Base-by-base conservation (phyloP, 2,113 vertebrate species). In the Hippocampus mohnikei region DNA sequence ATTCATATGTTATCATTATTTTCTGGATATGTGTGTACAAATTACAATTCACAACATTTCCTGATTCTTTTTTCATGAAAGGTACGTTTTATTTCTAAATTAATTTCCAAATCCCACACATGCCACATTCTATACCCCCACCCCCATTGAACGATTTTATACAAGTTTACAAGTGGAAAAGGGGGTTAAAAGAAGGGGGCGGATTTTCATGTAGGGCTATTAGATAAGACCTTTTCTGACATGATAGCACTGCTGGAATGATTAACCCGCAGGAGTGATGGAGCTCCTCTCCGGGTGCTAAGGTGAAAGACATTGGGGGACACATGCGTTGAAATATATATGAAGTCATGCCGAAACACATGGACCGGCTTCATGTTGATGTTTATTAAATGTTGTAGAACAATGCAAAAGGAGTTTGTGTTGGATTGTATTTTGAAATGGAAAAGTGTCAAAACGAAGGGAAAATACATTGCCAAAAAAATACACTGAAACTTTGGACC, bases 181-280 rank as follows among this genome's bases (percentile, higher is more conserved):
- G 27, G 48, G 69, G 75, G 69, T 63, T 53, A 70, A 55, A 70
- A 69, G 50, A 25, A 56, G 23, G 25, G 21, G 67, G 87, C 9
- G 53, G 72, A 58, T 66, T 5, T 68, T 71, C 53, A 70, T 89
- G 83, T 92, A 90, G 92, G 92, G 95, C 95, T 95, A 95, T 96
- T 97, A 96, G 96, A 98, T 98, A 98, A 98, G 95, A 90, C 85
- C 90, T 91, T 88, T 90, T 92, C 87, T 92, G 91, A 90, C 90
- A 93, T 83, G 94, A 96, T 95, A 95, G 90, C 90, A 90, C 74
- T 79, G 72, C 84, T 94, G 89, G 89, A 98, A 98, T 98, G 91
- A 98, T 97, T 98, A 98, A 98, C 96, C 87, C 82, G 41, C 53
- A 56, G 56, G 61, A 44, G 23, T 53, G 29, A 64, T 61, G 61